These are phyloP conservation scores for Stictonetta naevosa DNA, from an alignment of 2,113 vertebrate species.

Conservation along the genomic window DNA sequence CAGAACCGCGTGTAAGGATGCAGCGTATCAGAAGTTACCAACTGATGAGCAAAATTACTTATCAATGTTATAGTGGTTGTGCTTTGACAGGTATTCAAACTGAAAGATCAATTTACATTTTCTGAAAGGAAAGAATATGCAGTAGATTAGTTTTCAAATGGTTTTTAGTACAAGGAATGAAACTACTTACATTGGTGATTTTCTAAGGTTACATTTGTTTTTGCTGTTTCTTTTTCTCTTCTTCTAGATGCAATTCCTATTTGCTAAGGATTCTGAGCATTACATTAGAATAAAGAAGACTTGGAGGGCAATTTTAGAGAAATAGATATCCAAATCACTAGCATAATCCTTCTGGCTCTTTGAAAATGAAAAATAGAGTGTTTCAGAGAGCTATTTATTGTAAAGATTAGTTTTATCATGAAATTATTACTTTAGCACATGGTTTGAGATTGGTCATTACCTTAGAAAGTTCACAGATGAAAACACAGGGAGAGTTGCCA, in stretches of 20 bases:
- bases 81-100: conserved; percentile 48
- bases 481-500: neutral
- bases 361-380: conserved; percentile 49
- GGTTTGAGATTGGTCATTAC: conserved; percentile 34
- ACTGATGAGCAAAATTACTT: neutral
- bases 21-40: neutral
- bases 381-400: conserved; percentile 41
- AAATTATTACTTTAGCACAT: conserved; percentile 36
- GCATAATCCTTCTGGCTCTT: conserved; percentile 22
- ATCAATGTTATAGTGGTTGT: neutral
- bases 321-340: conserved; percentile 28
- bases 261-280: conserved; percentile 22
- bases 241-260: conserved; percentile 2
- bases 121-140: conserved; percentile 37
- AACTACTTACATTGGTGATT: conserved; percentile 38
- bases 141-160: conserved; percentile 62
- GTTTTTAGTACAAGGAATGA: conserved; percentile 44
- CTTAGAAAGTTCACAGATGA: conserved; percentile 25
- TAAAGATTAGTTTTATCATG: conserved; percentile 44
- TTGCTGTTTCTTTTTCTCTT: neutral
- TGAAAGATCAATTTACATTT: conserved; percentile 60
- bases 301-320: conserved; percentile 47
- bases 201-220: conserved; percentile 34
- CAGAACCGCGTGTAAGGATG: neutral
- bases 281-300: conserved; percentile 32